Evolutionary conservation across 2,888 invertebrate species (phyloP), one percentile per base, ranked within the genome.

Genomic region (Sphaerophoria rueppellii): DNA sequence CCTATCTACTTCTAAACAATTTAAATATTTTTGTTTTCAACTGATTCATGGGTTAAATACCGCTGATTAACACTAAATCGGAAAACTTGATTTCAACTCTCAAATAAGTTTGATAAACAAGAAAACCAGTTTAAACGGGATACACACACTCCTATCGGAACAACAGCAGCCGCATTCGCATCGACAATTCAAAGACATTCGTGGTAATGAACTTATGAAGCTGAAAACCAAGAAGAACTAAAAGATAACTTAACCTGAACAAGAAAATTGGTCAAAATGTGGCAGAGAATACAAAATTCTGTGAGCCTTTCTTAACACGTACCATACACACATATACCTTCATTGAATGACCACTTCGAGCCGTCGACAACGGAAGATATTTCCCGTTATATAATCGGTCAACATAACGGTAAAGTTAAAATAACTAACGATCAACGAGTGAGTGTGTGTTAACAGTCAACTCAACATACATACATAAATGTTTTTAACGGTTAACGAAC

Each of bases 351-450:
- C 16, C 24, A 40, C 12, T 6, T 24, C 24, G 24, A 24, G 24
- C 24, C 2, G 24, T 24, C 24, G 24, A 24, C 24, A 2, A 24
- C 24, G 24, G 32, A 37, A 65, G 65, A 54, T 46, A 54, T 70
- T 67, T 86, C 87, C 88, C 87, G 88, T 88, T 89, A 88, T 87
- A 86, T 87, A 88, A 88, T 88, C 88, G 88, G 88, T 88, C 88
- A 88, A 88, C 87, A 87, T 88, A 88, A 88, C 88, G 88, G 88
- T 88, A 82, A 50, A 77, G 16, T 24, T 24, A 16, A 37, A 35
- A 37, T 6, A 7, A 0, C 0, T 12, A 16, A 6, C 6, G 1
- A 0, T 0, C 5, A 16, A 6, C 6, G 1, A 6, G 16, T 16
- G 16, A 11, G 37, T 40, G 40, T 58, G 16, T 35, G 35, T 57